Conservation (phyloP, 1,140 invertebrate genomes). For the Panagrolaimus sp. region DNA sequence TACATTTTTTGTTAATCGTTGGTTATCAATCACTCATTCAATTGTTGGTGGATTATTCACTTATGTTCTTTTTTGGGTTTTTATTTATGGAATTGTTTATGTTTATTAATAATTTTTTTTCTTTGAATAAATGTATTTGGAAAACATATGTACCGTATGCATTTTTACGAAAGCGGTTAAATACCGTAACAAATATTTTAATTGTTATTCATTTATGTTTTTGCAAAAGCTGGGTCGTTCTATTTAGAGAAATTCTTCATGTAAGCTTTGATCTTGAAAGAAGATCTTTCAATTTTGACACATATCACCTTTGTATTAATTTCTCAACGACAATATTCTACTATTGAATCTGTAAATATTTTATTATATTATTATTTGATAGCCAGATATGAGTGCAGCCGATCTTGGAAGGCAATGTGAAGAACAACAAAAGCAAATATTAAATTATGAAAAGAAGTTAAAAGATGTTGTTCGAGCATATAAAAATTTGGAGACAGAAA, state of each 20-base stretch:
- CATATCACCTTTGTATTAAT: too few species aligned
- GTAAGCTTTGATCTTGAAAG: too few species aligned
- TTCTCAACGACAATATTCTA: too few species aligned
- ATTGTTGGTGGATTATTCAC: conserved; percentile 59
- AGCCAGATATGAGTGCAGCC: conserved; percentile 12
- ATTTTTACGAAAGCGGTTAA: too few species aligned
- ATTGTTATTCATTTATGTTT: background rate
- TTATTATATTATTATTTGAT: too few species aligned
- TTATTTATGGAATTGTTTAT: conserved; percentile 60
- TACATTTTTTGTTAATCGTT: conserved; percentile 29
- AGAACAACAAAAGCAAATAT: conserved; percentile 40
- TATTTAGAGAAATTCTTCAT: too few species aligned
- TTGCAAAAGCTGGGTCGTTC: too few species aligned
- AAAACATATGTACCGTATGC: too few species aligned
- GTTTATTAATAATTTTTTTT: conserved; percentile 51
- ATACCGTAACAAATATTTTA: too few species aligned
- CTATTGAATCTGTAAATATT: too few species aligned
- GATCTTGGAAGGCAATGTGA: conserved; percentile 23
- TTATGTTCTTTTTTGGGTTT: conserved; percentile 61
- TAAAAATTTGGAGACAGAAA: conserved; percentile 38
- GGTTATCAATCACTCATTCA: conserved; percentile 44
- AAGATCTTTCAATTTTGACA: too few species aligned
- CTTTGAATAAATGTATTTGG: too few species aligned
- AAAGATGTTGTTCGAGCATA: conserved; percentile 46
- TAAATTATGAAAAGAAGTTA: conserved; percentile 37